Evolutionary conservation across 1,140 invertebrate genomes (phyloP), one percentile per base, ranked within the genome.

Genomic region (Magallana angulata): DNA sequence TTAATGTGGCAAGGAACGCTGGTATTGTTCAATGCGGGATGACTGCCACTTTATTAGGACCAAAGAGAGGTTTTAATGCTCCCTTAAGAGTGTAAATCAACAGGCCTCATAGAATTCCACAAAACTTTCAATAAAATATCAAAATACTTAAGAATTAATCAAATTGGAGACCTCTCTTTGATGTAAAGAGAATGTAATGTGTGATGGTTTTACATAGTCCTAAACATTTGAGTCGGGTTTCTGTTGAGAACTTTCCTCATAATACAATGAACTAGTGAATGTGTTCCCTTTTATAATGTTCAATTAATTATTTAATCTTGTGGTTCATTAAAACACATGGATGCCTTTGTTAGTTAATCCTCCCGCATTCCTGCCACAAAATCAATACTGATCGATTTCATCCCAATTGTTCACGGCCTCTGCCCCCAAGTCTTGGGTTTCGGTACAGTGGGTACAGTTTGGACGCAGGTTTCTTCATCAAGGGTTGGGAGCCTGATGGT

Each of bases 91-190:
- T 76, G 36, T 76, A 76, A 76, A 76, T 76, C 24, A 76, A 76
- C 68, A 76, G 24, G 12, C 24, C 24, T 30, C 14, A 76, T 12
- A 30, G 68, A 76, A 76, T 30, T 76, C 36, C 68, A 76, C 8
- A 30, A 76, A 76, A 76, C 68, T 76, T 76, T 76, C 68, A 76
- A 76, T 76, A 76, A 76, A 76, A 76, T 76, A 76, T 76, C 68
- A 76, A 76, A 76, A 76, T 76, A 76, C 68, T 76, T 30, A 9
- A 76, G 68, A 76, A 76, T 76, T 76, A 76, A 76, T 76, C 68
- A 76, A 76, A 76, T 76, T 76, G 24, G 18, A 30, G 68, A 76
- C 24, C 24, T 30, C 11, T 76, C 68, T 76, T 76, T 76, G 68
- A 76, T 30, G 68, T 76, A 8, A 30, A 76, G 68, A 76, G 36